These are phyloP conservation scores for Girardinus metallicus DNA, from an alignment of 2,797 vertebrate species.

Conservation along the genomic window DNA sequence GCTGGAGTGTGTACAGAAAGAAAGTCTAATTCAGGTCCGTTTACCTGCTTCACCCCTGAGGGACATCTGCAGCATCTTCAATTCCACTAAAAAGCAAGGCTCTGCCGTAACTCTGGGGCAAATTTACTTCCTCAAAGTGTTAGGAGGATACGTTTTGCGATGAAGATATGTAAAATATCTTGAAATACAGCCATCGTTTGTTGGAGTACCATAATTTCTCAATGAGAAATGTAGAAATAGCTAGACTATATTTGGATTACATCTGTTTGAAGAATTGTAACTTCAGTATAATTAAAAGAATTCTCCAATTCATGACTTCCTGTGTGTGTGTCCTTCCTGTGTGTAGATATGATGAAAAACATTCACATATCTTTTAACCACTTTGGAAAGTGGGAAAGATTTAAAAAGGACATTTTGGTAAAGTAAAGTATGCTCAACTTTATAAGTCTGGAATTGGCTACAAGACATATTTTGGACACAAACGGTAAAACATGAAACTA, in stretches of 20 bases:
- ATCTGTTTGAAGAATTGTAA: not conserved
- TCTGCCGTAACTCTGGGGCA: not conserved
- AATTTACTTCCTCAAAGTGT: not conserved
- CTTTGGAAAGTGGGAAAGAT: not conserved
- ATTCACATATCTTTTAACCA: not conserved
- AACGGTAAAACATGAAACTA: not conserved
- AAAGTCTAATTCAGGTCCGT: conserved; percentile 25
- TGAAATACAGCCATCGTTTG: not conserved
- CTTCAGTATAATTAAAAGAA: not conserved
- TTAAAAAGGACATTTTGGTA: not conserved
- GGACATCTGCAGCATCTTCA: conserved; percentile 16
- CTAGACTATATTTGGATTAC: not conserved
- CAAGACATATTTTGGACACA: not conserved
- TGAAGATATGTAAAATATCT: not conserved
- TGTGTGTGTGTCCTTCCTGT: not conserved
- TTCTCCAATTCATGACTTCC: not conserved
- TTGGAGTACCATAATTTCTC: not conserved
- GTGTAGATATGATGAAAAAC: not conserved
- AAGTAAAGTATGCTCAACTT: not conserved
- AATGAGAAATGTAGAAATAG: not conserved
- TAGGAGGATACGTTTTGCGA: not conserved
- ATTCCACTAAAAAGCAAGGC: not conserved
- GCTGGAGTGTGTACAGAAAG: conserved; percentile 20
- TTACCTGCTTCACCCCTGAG: conserved; percentile 26
- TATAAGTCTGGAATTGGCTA: not conserved